Evolutionary conservation across 1,140 invertebrate species (phyloP).

Genomic region (Sminthurides bifidus): DNA sequence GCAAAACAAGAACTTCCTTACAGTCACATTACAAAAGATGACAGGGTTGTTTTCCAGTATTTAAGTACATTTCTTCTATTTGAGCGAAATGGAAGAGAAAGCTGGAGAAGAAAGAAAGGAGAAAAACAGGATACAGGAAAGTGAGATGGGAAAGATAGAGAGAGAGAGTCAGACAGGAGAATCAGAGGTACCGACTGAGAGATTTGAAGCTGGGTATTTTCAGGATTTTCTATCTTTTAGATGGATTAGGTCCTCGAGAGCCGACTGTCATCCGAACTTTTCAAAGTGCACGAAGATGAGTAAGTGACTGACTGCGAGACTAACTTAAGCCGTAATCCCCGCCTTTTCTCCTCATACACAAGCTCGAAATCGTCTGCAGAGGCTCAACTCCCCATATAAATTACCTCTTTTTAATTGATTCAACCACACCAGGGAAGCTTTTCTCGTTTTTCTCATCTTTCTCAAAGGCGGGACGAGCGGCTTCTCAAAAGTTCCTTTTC

Average conservation of each 20-base stretch:
- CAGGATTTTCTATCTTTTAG: constrained; percentile 19
- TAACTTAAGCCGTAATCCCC: constrained; percentile 5
- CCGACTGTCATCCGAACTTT: constrained; percentile 10
- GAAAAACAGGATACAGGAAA: background rate
- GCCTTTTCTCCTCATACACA: too few species aligned
- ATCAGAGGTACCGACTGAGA: too few species aligned
- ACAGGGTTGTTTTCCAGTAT: too few species aligned
- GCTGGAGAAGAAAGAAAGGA: background rate
- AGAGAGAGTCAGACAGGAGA: constrained; percentile 1
- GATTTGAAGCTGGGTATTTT: constrained; percentile 16
- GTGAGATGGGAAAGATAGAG: constrained; percentile 5
- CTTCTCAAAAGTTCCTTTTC: background rate
- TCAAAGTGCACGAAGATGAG: background rate
- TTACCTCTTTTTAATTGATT: constrained; percentile 25
- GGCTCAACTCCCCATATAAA: constrained; percentile 12
- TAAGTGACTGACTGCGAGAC: constrained; percentile 7
- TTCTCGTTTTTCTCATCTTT: background rate
- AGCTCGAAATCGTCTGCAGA: too few species aligned
- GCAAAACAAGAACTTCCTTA: too few species aligned
- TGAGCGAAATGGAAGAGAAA: background rate
- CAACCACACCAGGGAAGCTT: constrained; percentile 8
- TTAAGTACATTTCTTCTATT: too few species aligned
- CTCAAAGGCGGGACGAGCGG: too few species aligned
- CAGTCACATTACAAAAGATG: too few species aligned
- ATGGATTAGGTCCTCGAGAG: constrained; percentile 21